Evolutionary conservation across 2,113 vertebrate species (phyloP), one percentile per base, ranked within the genome.

Genomic region (Hyperopisus bebe): DNA sequence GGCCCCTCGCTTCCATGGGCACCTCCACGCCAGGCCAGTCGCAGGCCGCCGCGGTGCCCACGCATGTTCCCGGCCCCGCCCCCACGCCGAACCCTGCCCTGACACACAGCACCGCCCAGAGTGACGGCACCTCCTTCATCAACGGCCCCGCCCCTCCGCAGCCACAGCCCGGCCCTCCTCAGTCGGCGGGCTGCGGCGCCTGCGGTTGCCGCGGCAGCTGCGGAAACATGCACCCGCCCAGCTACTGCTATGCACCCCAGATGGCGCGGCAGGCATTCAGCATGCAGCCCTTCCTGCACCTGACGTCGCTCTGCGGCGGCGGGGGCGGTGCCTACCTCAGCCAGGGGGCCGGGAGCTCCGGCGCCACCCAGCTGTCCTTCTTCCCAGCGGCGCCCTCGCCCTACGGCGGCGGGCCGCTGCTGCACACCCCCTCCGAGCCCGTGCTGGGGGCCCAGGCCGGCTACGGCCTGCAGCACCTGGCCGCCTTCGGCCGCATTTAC

Each of bases 191-290:
- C 85, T 98, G 97, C 0, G 96, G 96, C 0, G 95, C 96, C 50
- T 97, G 97, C 0, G 97, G 97, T 89, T 97, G 97, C 83, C 95
- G 97, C 90, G 97, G 97, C 91, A 94, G 96, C 94, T 97, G 97
- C 89, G 96, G 96, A 91, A 95, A 95, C 93, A 95, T 92, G 88
- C 95, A 95, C 88, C 95, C 89, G 93, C 95, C 95, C 91, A 95
- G 94, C 92, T 98, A 96, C 94, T 97, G 96, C 93, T 97, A 97
- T 77, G 95, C 95, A 31, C 96, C 94, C 44, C 95, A 96, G n/a
- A 91, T 96, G 92, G 94, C 94, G 47, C 97, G 96, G 91, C 97
- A 97, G 90, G 89, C 97, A 92, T 97, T 97, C 94, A 95, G 96
- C 90, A 94, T 97, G 88, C 95, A 96, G 1, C 93, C 95, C 1